A percentile compares a stretch with the other conserved stretches of the same genome.
These are phyloP conservation scores for Cichladusa arquata DNA, from an alignment of 2,113 vertebrate genomes.

Conservation along the genomic window DNA sequence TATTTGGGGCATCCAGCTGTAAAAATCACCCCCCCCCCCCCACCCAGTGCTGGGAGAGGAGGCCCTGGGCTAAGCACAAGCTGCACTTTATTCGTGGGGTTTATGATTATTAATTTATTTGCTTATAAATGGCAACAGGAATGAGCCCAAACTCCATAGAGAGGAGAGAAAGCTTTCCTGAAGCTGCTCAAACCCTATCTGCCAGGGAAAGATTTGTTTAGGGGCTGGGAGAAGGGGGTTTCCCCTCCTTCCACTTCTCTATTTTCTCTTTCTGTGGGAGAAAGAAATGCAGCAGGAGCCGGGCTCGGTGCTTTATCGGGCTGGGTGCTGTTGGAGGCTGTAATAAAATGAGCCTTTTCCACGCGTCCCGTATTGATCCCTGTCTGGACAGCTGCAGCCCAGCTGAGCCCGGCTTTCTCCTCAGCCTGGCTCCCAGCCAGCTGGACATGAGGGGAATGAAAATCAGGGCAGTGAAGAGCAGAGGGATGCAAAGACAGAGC, in stretches of 20 bases:
- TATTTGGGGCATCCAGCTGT: neutral
- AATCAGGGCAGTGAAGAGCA: neutral
- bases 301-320: neutral
- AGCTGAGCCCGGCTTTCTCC: slow-evolving; percentile 45
- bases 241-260: neutral
- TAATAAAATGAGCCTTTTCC: neutral
- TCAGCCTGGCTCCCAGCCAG: neutral
- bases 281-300: neutral
- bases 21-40: neutral
- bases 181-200: accelerated
- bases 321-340: neutral
- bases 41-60: neutral
- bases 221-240: neutral
- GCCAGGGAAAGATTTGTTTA: neutral
- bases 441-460: slow-evolving; percentile 27
- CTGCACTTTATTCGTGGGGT: neutral
- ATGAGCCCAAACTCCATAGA: neutral
- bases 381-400: slow-evolving; percentile 51
- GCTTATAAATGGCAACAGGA: neutral
- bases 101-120: neutral
- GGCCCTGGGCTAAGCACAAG: neutral
- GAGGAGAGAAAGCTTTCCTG: neutral
- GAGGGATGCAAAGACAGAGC: neutral
- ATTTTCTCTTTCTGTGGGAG: neutral
- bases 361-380: neutral